Evolutionary conservation across 2,888 invertebrate species (phyloP).

Genomic region (Limnephilus auricula): DNA sequence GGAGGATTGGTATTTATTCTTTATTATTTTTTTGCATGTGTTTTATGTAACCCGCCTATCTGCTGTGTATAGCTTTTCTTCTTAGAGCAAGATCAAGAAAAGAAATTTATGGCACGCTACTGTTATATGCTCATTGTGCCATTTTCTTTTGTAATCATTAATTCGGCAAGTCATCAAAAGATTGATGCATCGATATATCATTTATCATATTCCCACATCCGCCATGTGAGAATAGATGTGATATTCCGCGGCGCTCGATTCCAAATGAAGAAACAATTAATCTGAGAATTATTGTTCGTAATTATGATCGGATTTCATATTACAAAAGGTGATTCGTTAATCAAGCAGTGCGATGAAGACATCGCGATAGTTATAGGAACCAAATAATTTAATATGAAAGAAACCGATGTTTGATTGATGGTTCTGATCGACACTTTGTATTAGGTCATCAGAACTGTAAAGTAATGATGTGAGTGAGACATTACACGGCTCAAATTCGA

Average conservation of each 20-base stretch:
- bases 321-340: conserved; percentile 47
- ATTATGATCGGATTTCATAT: conserved; percentile 33
- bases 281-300: conserved; percentile 45
- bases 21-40: too few species aligned
- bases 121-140: conserved; percentile 36
- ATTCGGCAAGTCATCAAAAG: conserved; percentile 55
- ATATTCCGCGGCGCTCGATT: neutral
- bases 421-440: neutral
- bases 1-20: too few species aligned
- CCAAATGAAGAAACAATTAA: conserved; percentile 41
- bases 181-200: conserved; percentile 55
- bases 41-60: too few species aligned
- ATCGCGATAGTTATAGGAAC: conserved; percentile 34
- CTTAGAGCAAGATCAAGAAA: neutral
- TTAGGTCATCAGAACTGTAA: conserved; percentile 20
- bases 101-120: neutral
- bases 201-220: conserved; percentile 56
- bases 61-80: too few species aligned
- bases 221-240: neutral
- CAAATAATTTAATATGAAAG: conserved; percentile 39
- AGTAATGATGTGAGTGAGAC: neutral
- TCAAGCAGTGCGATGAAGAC: conserved; percentile 47
- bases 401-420: conserved; percentile 38
- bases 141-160: conserved; percentile 49
- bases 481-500: neutral